Conservation (phyloP, 2,888 invertebrate species). For the Cheiracanthium punctorium region DNA sequence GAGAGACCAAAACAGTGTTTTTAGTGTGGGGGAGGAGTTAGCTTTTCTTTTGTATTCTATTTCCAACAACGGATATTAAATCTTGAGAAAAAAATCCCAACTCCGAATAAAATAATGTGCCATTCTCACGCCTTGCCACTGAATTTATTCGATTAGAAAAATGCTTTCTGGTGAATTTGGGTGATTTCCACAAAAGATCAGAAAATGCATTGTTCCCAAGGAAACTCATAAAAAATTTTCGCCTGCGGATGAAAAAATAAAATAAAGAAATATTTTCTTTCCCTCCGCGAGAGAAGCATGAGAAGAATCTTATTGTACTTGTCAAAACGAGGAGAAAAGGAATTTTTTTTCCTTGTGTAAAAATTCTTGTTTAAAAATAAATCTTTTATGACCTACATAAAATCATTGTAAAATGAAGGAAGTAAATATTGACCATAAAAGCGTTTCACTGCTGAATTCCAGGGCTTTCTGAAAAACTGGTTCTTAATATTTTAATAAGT, state of each 20-base stretch:
- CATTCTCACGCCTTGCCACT: too few species aligned
- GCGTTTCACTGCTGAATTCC: neutral
- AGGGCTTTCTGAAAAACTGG: neutral
- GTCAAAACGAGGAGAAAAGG: neutral
- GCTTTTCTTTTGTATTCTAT: too few species aligned
- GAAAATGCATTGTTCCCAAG: neutral
- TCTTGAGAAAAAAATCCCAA: too few species aligned
- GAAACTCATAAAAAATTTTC: neutral
- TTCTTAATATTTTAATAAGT: too few species aligned
- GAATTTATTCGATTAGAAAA: too few species aligned
- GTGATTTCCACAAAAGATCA: neutral
- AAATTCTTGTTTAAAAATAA: constrained; percentile 54
- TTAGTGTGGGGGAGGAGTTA: too few species aligned
- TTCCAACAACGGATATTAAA: too few species aligned
- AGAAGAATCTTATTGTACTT: constrained; percentile 41
- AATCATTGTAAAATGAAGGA: constrained; percentile 59
- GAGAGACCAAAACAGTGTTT: too few species aligned
- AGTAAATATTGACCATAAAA: constrained; percentile 16
- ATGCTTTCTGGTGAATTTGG: neutral
- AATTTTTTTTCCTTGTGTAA: constrained; percentile 31
- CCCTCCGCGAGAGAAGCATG: neutral
- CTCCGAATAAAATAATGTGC: too few species aligned
- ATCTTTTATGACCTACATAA: constrained; percentile 61
- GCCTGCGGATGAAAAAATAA: neutral
- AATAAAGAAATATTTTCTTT: neutral